Base-by-base conservation (phyloP, 2,888 invertebrate species). In the Crossocerus cetratus region DNA sequence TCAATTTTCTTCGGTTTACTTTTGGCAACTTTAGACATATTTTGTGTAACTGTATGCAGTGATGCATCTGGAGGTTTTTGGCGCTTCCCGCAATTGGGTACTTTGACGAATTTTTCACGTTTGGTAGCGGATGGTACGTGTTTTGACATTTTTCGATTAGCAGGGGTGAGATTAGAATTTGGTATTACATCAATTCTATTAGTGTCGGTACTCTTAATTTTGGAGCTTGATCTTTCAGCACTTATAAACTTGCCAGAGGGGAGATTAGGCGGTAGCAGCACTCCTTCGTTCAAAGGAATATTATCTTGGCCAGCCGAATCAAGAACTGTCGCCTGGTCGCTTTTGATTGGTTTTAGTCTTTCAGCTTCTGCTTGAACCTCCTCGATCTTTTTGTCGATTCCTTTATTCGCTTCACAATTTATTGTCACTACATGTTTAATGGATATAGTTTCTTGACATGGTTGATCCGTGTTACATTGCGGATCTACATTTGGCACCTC, bases 1-100 rank as follows among this genome's bases (percentile, higher is more conserved):
- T 89, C 87, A 16, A 89, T 78, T 63, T 88, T 88, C 42, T 85
- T 89, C 3, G 42, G 60, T 78, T 69, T 78, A 5, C 1, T 16
- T 49, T 11, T n/a, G 0, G 49, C 4, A 49, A 14, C 14, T 13
- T 49, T 16, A 14, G 49, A 49, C 0, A 49, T 16, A 16, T 16
- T 16, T 13, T 14, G n/a, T 49, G 14, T 14, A 49, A 16, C 13
- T 49, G 49, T 49, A 49, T 4, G 4, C 14, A 4, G 4, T 5
- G 16, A 16, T 4, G 5, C 11, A 49, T 49, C 16, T 4, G 14
- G 16, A 16, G 0, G 16, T 4, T 49, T 16, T 16, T 49, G 3
- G 4, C 4, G 2, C 16, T 4, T 14, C 4, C 14, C 14, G 13
- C n/a, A 3, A 5, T 14, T 14, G 1, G 16, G 49, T 4, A 16